phyloP scores from a whole-genome alignment of 92 coral and sea anemone species.

The Metridium senile region DNA sequence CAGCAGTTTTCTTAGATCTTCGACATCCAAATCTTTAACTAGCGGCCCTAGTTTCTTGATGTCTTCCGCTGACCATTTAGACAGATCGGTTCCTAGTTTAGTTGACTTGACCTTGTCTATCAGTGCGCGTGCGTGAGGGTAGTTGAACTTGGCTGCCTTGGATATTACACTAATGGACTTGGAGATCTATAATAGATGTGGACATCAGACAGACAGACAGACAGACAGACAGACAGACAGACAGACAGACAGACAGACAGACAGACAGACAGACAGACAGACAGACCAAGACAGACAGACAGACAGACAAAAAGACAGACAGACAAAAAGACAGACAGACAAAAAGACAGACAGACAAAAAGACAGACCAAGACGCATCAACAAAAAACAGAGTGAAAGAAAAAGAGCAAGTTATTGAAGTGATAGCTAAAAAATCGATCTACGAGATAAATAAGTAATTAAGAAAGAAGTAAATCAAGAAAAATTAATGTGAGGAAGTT shows the following conservation, averaged over 20 bases:
- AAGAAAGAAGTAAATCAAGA: too few species aligned
- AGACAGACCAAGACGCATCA: too few species aligned
- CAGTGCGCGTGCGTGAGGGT: conserved; percentile 79
- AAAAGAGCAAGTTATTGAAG: too few species aligned
- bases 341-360: too few species aligned
- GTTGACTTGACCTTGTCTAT: conserved; percentile 76
- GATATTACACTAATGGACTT: conserved; percentile 64
- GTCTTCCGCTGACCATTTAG: conserved; percentile 70
- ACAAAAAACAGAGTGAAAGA: too few species aligned
- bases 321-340: too few species aligned
- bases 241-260: not conserved
- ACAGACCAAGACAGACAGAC: not conserved
- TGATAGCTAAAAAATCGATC: too few species aligned
- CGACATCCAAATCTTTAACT: conserved; percentile 65
- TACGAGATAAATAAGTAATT: too few species aligned
- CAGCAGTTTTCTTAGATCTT: conserved; percentile 67
- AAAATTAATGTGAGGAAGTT: too few species aligned
- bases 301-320: not conserved
- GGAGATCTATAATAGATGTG: conserved; percentile 49
- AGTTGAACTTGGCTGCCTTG: conserved; percentile 61
- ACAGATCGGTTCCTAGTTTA: conserved; percentile 53
- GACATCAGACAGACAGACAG: not conserved
- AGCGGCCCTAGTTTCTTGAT: conserved; percentile 80
- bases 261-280: not conserved
- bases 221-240: not conserved